These are phyloP conservation scores for Daubentonia madagascariensis DNA, from an alignment of 2,113 vertebrate genomes.

Conservation along the genomic window DNA sequence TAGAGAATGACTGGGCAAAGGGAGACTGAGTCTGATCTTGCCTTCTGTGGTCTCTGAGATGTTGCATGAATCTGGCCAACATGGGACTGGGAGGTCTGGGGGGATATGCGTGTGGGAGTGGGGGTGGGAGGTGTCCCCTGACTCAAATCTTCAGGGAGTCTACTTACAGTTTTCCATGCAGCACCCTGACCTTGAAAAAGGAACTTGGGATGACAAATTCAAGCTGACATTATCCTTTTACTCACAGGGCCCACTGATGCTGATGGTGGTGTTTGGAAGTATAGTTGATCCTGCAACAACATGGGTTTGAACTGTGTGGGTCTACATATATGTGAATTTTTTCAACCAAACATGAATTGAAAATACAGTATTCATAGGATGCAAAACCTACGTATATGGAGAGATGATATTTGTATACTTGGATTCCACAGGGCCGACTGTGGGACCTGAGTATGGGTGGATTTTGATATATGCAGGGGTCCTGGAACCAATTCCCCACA, in stretches of 20 bases:
- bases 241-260: not conserved
- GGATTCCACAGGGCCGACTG: not conserved
- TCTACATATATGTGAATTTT: not conserved
- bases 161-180: not conserved
- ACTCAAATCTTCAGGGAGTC: not conserved
- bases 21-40: not conserved
- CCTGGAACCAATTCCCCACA: not conserved
- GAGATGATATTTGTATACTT: not conserved
- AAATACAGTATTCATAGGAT: not conserved
- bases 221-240: not conserved
- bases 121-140: not conserved
- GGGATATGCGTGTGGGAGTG: not conserved
- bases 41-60: not conserved
- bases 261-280: not conserved
- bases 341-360: not conserved
- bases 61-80: not conserved
- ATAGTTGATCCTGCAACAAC: not conserved
- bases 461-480: not conserved
- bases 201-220: not conserved
- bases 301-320: not conserved
- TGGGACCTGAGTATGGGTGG: not conserved
- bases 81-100: not conserved
- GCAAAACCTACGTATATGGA: not conserved
- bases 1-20: not conserved
- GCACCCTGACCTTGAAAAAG: not conserved